These are phyloP conservation scores for Stigmatopora nigra DNA, from an alignment of 2,113 vertebrate species.

Conservation along the genomic window DNA sequence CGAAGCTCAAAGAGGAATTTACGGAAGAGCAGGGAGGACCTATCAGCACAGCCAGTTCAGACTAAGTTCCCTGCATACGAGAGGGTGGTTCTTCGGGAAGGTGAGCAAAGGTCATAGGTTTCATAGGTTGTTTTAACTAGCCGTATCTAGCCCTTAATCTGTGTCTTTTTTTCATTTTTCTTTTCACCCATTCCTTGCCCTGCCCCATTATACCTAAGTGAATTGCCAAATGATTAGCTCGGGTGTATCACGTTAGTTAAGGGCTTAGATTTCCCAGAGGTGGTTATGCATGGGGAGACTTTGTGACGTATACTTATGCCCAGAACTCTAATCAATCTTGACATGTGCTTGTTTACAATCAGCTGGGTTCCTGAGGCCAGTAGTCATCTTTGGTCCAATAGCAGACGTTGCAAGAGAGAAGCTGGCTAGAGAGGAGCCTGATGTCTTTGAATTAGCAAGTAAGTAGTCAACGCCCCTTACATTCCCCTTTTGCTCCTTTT, in stretches of 20 bases:
- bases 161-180: background rate
- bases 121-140: background rate
- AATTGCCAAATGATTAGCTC: background rate
- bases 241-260: background rate
- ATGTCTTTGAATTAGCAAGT: slow-evolving; percentile 95
- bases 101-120: slow-evolving; percentile 52
- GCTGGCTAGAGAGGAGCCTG: slow-evolving; percentile 87
- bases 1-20: slow-evolving; percentile 96
- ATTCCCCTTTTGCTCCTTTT: background rate
- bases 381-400: slow-evolving; percentile 96
- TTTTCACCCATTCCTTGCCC: background rate
- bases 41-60: slow-evolving; percentile 95
- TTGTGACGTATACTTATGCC: background rate
- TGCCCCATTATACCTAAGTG: background rate
- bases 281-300: background rate
- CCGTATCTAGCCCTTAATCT: background rate
- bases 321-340: background rate
- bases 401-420: slow-evolving; percentile 93
- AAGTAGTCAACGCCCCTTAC: slow-evolving; percentile 56
- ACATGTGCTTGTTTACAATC: slow-evolving; percentile 14
- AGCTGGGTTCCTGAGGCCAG: slow-evolving; percentile 96
- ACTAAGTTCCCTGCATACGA: slow-evolving; percentile 98
- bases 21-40: slow-evolving; percentile 93
- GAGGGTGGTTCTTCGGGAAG: slow-evolving; percentile 95
- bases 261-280: background rate